phyloP scores from a whole-genome alignment of 2,797 vertebrate species.

The Acanthis flammea region DNA sequence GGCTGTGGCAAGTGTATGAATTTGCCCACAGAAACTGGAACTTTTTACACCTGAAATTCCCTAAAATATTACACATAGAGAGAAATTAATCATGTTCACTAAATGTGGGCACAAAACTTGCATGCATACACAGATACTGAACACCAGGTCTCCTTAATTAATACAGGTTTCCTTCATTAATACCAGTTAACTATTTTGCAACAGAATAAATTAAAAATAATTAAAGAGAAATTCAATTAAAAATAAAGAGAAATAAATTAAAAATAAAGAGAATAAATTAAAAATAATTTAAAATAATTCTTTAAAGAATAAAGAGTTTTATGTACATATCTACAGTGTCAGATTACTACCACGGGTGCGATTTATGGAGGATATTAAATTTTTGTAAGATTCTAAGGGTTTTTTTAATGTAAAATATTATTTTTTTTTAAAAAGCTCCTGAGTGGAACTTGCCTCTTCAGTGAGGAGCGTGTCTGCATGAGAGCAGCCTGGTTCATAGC shows the following conservation, averaged over 20 bases:
- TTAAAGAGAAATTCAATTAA: background rate
- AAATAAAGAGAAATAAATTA: background rate
- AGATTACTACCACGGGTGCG: accelerated
- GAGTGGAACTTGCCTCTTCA: slow-evolving; percentile 84
- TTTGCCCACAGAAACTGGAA: background rate
- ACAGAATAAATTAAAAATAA: background rate
- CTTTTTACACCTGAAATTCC: background rate
- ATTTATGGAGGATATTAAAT: accelerated
- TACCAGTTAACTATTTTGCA: background rate
- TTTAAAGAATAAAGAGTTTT: background rate
- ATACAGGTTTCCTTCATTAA: background rate
- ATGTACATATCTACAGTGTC: background rate
- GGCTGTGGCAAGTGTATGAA: background rate
- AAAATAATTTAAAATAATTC: background rate
- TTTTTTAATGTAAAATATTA: background rate
- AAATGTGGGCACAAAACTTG: background rate
- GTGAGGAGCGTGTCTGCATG: slow-evolving; percentile 86
- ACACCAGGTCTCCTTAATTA: background rate
- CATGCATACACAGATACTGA: background rate
- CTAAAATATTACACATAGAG: background rate
- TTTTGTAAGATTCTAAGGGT: background rate
- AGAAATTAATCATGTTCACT: background rate
- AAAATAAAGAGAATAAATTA: background rate
- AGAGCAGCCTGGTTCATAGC: slow-evolving; percentile 98
- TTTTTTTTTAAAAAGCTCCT: background rate